Evolutionary conservation across 1,140 invertebrate species (phyloP), one percentile per base, ranked within the genome.

Genomic region (Bombyx mandarina): DNA sequence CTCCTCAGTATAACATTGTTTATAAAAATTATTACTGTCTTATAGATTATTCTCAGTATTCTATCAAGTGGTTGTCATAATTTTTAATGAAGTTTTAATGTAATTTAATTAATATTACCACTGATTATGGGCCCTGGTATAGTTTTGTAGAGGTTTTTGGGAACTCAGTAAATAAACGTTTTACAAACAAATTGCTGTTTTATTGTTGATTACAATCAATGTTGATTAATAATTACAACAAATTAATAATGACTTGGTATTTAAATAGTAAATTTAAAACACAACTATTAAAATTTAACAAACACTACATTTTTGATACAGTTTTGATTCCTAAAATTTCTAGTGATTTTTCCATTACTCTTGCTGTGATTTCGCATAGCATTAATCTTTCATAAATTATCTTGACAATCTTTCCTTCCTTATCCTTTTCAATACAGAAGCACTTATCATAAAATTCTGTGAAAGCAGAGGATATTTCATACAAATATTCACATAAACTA

Each of bases 391-490:
- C 93, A 82, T 94, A 93, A 82, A 98, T 93, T 1, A 99, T 91
- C 71, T 94, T 95, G 0, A 94, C 80, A 66, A 97, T 94, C 75
- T 96, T 92, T 52, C 91, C 91, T 54, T 83, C 72, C 58, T 91
- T 89, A 82, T 97, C 92, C 77, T 98, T 99, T 79, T 99, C 96
- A 52, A 99, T 93, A 74, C 98, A 99, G 79, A 99, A 99, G 81
- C 99, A 99, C 67, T 90, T 93, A 74, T 99, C 97, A 86, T 99
- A 99, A 82, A 99, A 99, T 79, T 99, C 99, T 0, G 94, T 93
- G 73, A 99, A 99, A 1, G 91, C 90, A 6, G 93, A 94, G n/a
- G 94, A 92, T 48, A 99, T 92, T 71, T 99, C 97, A 84, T 99
- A 99, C 54, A 99, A 90, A 85, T 94, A 99, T 80, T 99, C 98